These are phyloP conservation scores for Poecilobothrus nobilitatus DNA, from an alignment of 2,888 invertebrate genomes.

Conservation along the genomic window DNA sequence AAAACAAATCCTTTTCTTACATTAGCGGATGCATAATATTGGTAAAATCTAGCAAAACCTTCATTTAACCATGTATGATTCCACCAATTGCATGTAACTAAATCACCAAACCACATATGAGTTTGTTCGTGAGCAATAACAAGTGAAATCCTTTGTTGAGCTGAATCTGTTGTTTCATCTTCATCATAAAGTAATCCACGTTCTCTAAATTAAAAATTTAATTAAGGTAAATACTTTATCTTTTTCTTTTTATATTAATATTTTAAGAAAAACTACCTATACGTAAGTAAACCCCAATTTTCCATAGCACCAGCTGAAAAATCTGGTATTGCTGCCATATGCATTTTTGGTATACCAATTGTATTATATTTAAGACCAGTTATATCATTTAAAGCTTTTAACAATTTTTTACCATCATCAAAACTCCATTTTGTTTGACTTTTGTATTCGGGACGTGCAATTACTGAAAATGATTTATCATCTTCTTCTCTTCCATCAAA, in stretches of 20 bases:
- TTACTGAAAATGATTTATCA: conserved; percentile 47
- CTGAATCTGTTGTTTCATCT: conserved; percentile 49
- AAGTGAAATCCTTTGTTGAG: conserved; percentile 54
- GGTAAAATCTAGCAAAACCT: conserved; percentile 61
- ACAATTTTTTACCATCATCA: conserved; percentile 50
- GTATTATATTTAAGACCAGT: conserved; percentile 50
- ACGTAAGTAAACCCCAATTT: conserved; percentile 84
- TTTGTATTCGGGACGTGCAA: conserved; percentile 59
- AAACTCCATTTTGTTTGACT: conserved; percentile 58
- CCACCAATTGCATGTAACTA: conserved; percentile 50
- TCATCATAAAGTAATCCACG: conserved; percentile 58
- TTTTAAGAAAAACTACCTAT: conserved; percentile 47
- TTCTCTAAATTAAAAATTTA: conserved; percentile 57
- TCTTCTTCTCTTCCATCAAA: conserved; percentile 37
- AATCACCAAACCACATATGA: conserved; percentile 61
- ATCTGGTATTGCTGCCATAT: conserved; percentile 78
- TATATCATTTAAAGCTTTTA: conserved; percentile 49
- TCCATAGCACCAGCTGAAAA: conserved; percentile 84
- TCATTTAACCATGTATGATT: conserved; percentile 57
- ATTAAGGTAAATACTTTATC: background rate
- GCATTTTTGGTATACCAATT: conserved; percentile 59
- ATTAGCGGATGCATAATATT: conserved; percentile 52
- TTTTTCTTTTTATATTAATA: too few relatives aligned
- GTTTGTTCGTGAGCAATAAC: conserved; percentile 48
- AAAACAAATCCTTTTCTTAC: conserved; percentile 23